These are phyloP conservation scores for Drosophila erecta DNA, from an alignment of 1,140 invertebrate species.

Conservation along the genomic window DNA sequence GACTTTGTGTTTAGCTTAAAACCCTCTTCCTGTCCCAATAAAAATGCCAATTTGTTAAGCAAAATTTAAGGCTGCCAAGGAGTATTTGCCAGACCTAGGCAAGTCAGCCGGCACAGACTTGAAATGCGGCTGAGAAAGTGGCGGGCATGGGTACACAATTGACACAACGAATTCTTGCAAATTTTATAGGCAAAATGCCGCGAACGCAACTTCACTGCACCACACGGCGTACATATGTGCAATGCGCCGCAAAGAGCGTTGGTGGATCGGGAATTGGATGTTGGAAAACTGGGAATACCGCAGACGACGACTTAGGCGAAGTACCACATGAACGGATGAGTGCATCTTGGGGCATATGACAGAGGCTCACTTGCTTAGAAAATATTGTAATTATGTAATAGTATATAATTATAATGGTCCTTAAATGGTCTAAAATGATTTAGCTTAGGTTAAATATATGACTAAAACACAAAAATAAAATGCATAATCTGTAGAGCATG, in stretches of 20 bases:
- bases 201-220: conserved; percentile 31
- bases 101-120: conserved; percentile 14
- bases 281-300: conserved; percentile 25
- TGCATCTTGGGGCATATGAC: conserved; percentile 4
- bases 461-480: no score
- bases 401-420: no score
- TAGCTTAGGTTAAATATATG: no score
- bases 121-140: background rate
- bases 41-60: conserved; percentile 64
- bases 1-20: conserved; percentile 32
- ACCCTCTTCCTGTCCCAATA: conserved; percentile 19
- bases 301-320: conserved; percentile 26
- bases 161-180: conserved; percentile 68
- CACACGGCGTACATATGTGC: conserved; percentile 53
- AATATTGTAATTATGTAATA: no score
- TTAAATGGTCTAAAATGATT: no score
- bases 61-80: conserved; percentile 61
- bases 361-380: background rate
- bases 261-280: conserved; percentile 4
- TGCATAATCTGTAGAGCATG: no score
- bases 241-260: conserved; percentile 31
- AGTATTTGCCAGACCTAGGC: conserved; percentile 57
- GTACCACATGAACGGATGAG: conserved; percentile 38
- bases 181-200: conserved; percentile 59
- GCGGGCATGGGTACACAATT: conserved; percentile 45